Percentiles rank a stretch among this genome's conserved stretches.
Evolutionary conservation across 2,797 vertebrate genomes (phyloP).

Genomic region (Liparis tanakae): DNA sequence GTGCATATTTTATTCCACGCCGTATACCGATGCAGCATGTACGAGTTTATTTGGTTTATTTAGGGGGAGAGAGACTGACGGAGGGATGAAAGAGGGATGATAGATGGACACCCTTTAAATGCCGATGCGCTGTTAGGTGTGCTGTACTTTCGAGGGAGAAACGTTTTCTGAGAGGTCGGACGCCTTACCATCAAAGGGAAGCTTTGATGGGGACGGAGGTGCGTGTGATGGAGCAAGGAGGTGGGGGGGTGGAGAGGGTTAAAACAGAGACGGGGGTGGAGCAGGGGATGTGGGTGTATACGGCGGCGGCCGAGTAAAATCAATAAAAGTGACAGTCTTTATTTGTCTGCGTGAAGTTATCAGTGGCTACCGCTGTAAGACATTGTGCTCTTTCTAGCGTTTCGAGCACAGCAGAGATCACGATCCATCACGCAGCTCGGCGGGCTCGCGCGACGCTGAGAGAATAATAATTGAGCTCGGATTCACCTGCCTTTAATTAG

Average conservation of each 20-base stretch:
- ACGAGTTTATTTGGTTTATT: slow-evolving; percentile 56
- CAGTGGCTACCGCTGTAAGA: slow-evolving; percentile 82
- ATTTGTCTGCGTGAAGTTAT: slow-evolving; percentile 89
- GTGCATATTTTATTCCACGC: slow-evolving; percentile 70
- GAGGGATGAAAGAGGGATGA: slow-evolving; percentile 22
- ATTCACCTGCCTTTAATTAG: slow-evolving; percentile 87
- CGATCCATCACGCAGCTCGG: slow-evolving; percentile 81
- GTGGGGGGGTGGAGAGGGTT: not conserved
- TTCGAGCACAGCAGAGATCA: slow-evolving; percentile 79
- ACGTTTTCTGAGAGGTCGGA: slow-evolving; percentile 54
- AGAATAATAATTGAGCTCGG: slow-evolving; percentile 83
- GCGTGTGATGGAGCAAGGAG: not conserved
- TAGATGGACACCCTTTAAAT: slow-evolving; percentile 42
- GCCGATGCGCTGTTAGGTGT: slow-evolving; percentile 57
- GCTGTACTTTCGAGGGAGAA: slow-evolving; percentile 38
- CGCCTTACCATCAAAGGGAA: slow-evolving; percentile 54
- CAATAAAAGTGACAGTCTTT: slow-evolving; percentile 85
- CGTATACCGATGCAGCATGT: slow-evolving; percentile 27
- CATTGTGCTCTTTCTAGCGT: slow-evolving; percentile 80
- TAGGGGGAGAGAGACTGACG: slow-evolving; percentile 16
- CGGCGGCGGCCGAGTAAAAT: slow-evolving; percentile 64
- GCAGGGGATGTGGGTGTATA: slow-evolving; percentile 57
- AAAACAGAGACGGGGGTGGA: slow-evolving; percentile 63
- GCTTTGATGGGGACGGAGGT: slow-evolving; percentile 53
- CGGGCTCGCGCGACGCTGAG: slow-evolving; percentile 66